Base-by-base conservation (phyloP, 2,113 vertebrate genomes). In the Rhinolophus sinicus region DNA sequence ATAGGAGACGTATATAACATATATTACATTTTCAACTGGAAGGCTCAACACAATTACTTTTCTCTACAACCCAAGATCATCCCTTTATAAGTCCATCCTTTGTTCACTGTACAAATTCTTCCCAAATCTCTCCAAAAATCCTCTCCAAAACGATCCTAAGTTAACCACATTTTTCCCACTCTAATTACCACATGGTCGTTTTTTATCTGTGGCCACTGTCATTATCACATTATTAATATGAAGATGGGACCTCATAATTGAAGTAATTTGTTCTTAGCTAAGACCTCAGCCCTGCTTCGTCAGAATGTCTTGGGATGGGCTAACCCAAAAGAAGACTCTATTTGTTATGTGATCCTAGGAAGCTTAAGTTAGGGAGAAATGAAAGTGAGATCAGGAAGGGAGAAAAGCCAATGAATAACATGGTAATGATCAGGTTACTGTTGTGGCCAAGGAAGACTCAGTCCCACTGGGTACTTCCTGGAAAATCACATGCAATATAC, bases 121-220 rank as follows among this genome's bases (percentile, higher is more conserved):
- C 75, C 26, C 62, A 89, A 38, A 70, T 8, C 14, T 40, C 50
- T 95, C 50, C 67, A 82, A 96, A 95, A 72, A 50, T 67, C 60
- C 30, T 69, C 64, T 92, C 78, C 70, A 95, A 94, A 96, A 76
- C 75, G 13, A 77, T 77, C 47, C 38, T 70, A 93, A 90, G 14
- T 76, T 84, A 90, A 47, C 40, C 33, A 54, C 11, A 65, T 58
- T 88, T 88, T 91, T 85, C 8, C 30, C 38, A 93, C 9, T 89
- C 38, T 93, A 38, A 87, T 89, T 62, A 56, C 21, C 24, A 50
- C 47, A 52, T 70, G 10, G 10, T 88, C 80, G 5, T 44, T 64
- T 64, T 94, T 78, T 40, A 89, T 26, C 50, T 50, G 2, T 56
- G 64, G 64, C 22, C 76, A 22, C 16, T 96, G 3, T 76, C 40